Evolutionary conservation across 2,113 vertebrate genomes (phyloP).

Genomic region (Bagarius yarrelli): DNA sequence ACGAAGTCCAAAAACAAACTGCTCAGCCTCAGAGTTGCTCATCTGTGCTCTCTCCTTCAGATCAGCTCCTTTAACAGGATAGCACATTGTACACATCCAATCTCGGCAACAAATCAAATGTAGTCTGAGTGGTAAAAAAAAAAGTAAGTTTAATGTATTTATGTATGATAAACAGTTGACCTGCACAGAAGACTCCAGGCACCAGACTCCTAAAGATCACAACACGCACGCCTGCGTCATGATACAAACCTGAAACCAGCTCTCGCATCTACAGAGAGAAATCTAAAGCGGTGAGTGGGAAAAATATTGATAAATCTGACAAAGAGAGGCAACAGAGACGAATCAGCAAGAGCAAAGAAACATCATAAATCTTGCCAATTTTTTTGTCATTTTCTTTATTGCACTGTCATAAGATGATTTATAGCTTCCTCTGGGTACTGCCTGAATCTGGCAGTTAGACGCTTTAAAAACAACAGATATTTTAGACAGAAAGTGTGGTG

Average conservation of each 20-base stretch:
- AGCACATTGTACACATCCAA: not conserved
- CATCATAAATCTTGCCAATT: not conserved
- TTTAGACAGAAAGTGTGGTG: not conserved
- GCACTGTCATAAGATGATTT: slow-evolving; percentile 26
- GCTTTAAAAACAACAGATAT: not conserved
- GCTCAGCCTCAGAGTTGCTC: slow-evolving; percentile 77
- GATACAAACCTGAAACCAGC: slow-evolving; percentile 72
- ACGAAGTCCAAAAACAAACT: slow-evolving; percentile 83
- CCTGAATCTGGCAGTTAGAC: not conserved
- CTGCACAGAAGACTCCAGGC: slow-evolving; percentile 91
- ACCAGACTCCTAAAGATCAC: slow-evolving; percentile 86
- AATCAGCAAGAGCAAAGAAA: slow-evolving; percentile 1
- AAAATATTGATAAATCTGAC: slow-evolving; percentile 3
- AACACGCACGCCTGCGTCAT: slow-evolving; percentile 75
- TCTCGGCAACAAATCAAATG: not conserved
- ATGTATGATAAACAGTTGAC: slow-evolving; percentile 63
- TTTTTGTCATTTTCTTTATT: slow-evolving; percentile 7
- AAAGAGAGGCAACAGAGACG: not conserved
- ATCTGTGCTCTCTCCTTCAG: slow-evolving; percentile 89
- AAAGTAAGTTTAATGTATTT: not conserved
- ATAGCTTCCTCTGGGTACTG: not conserved
- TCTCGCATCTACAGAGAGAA: slow-evolving; percentile 73
- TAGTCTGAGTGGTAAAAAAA: not conserved
- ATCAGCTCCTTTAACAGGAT: slow-evolving; percentile 79
- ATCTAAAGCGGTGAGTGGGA: not conserved